Conservation (phyloP, 2,113 vertebrate genomes). For the Catharus bicknelli region DNA sequence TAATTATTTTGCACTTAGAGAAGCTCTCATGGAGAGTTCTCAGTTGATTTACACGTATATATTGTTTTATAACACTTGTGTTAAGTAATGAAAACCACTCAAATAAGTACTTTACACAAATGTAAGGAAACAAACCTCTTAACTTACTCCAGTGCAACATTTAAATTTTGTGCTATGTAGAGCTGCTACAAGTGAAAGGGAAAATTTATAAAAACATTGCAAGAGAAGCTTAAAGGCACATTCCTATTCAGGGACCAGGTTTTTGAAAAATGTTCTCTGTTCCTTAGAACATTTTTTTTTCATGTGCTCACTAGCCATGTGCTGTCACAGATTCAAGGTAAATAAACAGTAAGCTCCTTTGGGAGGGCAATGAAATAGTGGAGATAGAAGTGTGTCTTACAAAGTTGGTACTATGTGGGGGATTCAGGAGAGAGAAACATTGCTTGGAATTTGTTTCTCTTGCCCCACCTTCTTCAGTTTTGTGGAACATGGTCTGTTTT, state of each 20-base stretch:
- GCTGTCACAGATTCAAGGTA: background rate
- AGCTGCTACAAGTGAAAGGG: background rate
- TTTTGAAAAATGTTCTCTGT: background rate
- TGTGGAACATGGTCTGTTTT: background rate
- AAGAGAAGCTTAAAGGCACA: background rate
- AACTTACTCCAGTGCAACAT: background rate
- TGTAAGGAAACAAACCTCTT: background rate
- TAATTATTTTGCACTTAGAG: background rate
- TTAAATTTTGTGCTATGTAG: background rate
- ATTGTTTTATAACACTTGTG: background rate
- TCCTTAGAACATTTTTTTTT: background rate
- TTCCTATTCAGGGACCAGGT: background rate
- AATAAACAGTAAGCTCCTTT: background rate
- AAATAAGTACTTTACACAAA: background rate
- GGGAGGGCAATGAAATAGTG: background rate
- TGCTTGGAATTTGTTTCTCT: background rate
- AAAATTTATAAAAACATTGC: background rate
- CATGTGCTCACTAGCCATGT: background rate
- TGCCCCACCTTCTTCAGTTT: background rate
- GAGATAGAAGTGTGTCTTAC: background rate
- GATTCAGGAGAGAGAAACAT: background rate
- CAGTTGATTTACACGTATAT: background rate
- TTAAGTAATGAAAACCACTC: background rate
- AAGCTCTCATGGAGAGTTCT: background rate
- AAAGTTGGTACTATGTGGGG: background rate